These are phyloP conservation scores for Macaria notata DNA, from an alignment of 2,888 invertebrate genomes.

Conservation along the genomic window DNA sequence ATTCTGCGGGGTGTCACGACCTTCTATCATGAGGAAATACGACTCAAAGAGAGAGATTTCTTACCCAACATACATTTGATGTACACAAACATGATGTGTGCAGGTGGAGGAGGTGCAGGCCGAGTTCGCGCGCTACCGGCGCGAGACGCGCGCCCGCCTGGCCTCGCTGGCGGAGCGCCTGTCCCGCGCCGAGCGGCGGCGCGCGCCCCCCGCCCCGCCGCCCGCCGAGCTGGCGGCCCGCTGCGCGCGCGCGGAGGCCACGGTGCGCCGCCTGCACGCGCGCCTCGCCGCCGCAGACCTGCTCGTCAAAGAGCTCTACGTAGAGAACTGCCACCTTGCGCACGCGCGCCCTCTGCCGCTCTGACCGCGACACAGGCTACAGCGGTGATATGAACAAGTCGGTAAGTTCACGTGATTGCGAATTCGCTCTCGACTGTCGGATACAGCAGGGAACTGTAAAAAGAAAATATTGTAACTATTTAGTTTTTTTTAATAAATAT, in stretches of 20 bases:
- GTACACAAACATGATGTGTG: no score
- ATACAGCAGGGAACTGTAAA: no score
- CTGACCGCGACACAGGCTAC: background rate
- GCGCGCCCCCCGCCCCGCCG: conserved; percentile 24
- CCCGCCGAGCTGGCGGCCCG: conserved; percentile 53
- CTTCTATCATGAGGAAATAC: no score
- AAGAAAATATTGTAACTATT: no score
- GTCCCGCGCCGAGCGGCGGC: conserved; percentile 26
- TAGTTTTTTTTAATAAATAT: no score
- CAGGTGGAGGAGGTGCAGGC: conserved; percentile 31
- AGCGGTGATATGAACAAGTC: no score
- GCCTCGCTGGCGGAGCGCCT: conserved; percentile 47
- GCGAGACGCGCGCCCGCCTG: conserved; percentile 69
- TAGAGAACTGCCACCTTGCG: conserved; percentile 90
- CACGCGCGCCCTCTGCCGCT: conserved; percentile 31
- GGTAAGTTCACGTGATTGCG: no score
- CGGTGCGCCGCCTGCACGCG: conserved; percentile 75
- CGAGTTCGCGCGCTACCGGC: conserved; percentile 69
- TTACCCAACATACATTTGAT: no score
- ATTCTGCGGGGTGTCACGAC: no score
- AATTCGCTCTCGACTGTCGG: no score
- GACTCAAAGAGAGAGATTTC: no score
- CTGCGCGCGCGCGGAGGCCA: conserved; percentile 73
- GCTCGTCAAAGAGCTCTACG: conserved; percentile 90
- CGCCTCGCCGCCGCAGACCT: conserved; percentile 88